These are phyloP conservation scores for Lichenostomus cassidix DNA, from an alignment of 2,113 vertebrate genomes.

Conservation along the genomic window DNA sequence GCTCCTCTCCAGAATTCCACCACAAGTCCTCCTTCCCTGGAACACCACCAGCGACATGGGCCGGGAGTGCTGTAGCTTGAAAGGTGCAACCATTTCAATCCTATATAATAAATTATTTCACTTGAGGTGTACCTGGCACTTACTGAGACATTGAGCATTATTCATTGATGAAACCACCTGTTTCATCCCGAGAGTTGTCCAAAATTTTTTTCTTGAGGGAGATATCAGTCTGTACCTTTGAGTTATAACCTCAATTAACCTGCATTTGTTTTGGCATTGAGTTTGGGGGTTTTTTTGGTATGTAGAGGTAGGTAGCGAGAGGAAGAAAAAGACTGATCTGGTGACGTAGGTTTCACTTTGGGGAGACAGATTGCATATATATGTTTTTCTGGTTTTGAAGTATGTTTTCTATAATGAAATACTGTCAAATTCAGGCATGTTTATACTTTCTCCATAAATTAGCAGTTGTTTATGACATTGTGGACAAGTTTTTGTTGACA, in stretches of 20 bases:
- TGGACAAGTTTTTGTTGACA: not conserved
- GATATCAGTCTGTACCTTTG: not conserved
- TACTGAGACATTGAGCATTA: not conserved
- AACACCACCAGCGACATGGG: fast-evolving
- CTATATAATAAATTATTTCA: not conserved
- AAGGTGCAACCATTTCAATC: fast-evolving
- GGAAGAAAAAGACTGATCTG: not conserved
- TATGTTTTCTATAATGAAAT: not conserved
- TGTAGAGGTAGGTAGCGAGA: not conserved
- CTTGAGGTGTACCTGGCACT: not conserved
- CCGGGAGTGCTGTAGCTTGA: not conserved
- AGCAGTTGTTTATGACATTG: not conserved
- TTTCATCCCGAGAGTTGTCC: not conserved
- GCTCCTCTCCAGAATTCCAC: not conserved
- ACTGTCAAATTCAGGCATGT: not conserved
- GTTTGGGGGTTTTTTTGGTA: not conserved
- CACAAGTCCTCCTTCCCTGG: not conserved
- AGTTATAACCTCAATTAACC: not conserved
- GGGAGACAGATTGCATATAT: not conserved
- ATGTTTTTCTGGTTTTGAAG: not conserved
- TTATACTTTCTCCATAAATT: not conserved
- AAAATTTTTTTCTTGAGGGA: not conserved
- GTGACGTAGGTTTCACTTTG: not conserved
- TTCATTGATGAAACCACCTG: not conserved
- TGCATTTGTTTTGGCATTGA: not conserved